phyloP scores from a whole-genome alignment of 2,797 vertebrate species.

The Ambastaia sidthimunki region DNA sequence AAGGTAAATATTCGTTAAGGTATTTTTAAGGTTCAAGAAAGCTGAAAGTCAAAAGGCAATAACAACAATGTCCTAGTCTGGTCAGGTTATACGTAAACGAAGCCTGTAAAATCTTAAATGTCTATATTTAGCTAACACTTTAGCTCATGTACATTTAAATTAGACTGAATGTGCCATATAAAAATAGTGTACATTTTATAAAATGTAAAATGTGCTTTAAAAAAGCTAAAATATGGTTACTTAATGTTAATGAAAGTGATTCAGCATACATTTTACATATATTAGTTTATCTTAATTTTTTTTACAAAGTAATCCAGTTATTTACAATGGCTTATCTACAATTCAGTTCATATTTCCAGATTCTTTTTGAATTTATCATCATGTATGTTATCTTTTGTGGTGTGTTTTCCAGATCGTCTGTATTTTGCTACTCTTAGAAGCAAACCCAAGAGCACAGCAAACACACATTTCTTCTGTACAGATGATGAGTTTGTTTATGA shows the following conservation, averaged over 20 bases:
- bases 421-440: slow-evolving; percentile 88
- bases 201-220: neutral
- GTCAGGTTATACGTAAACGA: neutral
- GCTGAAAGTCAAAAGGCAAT: neutral
- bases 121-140: neutral
- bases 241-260: neutral
- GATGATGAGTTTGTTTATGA: slow-evolving; percentile 91
- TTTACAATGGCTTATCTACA: neutral
- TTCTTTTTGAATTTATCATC: neutral
- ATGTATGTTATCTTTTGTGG: neutral
- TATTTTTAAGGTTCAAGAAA: too few species aligned
- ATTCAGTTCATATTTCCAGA: too few species aligned
- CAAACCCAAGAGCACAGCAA: slow-evolving; percentile 88
- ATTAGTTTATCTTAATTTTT: neutral
- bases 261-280: too few species aligned
- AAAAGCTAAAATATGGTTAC: neutral
- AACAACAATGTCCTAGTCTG: neutral
- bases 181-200: neutral
- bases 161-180: neutral
- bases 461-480: slow-evolving; percentile 88
- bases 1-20: slow-evolving; percentile 73
- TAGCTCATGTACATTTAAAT: neutral
- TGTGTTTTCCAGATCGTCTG: slow-evolving; percentile 80
- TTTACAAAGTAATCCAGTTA: neutral
- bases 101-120: neutral